Evolutionary conservation across 2,888 invertebrate species (phyloP).

Genomic region (Disparrhopalites patrizii): DNA sequence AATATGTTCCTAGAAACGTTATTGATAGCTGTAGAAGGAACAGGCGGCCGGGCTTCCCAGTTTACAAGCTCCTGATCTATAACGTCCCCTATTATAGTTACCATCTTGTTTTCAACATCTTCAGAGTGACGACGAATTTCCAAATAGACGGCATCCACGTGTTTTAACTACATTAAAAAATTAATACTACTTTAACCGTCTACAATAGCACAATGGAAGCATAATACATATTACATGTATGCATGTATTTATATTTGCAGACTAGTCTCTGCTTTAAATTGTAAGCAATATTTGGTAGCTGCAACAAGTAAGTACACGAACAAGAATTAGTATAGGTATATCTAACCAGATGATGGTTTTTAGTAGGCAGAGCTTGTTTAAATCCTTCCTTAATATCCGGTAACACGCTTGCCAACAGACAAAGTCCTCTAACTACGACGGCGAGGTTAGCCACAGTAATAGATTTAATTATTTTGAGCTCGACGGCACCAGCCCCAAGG

Average conservation of each 20-base stretch:
- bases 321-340: neutral
- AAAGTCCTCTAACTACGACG: slow-evolving; percentile 74
- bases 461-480: slow-evolving; percentile 87
- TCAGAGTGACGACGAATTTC: slow-evolving; percentile 83
- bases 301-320: too few species aligned
- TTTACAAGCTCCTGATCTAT: slow-evolving; percentile 71
- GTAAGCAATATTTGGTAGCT: too few species aligned
- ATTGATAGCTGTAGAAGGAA: slow-evolving; percentile 85
- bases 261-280: neutral
- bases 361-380: slow-evolving; percentile 37
- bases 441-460: slow-evolving; percentile 93
- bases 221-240: neutral
- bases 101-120: slow-evolving; percentile 87
- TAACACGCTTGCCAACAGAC: slow-evolving; percentile 59
- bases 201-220: neutral
- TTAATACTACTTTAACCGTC: neutral
- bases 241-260: neutral
- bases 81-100: slow-evolving; percentile 81
- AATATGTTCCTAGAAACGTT: slow-evolving; percentile 63
- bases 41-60: slow-evolving; percentile 94
- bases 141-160: slow-evolving; percentile 66
- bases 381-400: slow-evolving; percentile 43
- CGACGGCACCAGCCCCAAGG: slow-evolving; percentile 92
- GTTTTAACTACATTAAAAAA: slow-evolving; percentile 39
- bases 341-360: slow-evolving; percentile 48